Evolutionary conservation across 2,888 invertebrate genomes (phyloP), one percentile per base, ranked within the genome.

Genomic region (Oscheius onirici): DNA sequence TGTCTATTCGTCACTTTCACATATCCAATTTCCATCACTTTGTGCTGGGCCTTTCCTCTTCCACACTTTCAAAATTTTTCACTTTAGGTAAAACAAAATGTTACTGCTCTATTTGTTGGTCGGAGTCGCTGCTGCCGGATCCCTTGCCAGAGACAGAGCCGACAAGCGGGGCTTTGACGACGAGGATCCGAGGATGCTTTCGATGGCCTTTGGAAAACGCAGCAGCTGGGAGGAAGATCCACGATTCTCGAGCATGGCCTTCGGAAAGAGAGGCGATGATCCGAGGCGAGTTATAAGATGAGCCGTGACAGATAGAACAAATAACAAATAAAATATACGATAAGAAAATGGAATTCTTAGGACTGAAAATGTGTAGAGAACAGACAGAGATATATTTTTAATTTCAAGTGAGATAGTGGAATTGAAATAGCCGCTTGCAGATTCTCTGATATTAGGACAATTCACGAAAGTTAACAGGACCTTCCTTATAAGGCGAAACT

Each of bases 151-250:
- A 26, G 22, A 46, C 49, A 49, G 46, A 22, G 49, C 26, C 34
- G 49, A 44, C 22, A 63, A 63, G 49, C 44, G 49, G 46, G 22
- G 13, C 10, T 44, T 26, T 15, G 63, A 63, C 13, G 46, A 26
- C n/a, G 34, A 26, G n/a, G 54, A 63, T 26, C 63, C 63, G 10
- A 17, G 63, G 26, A n/a, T 63, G 46, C 22, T 49, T 5, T 49
- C 49, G 24, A 49, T 63, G 63, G 63, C 63, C 28, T 63, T 63
- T n/a, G 63, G 63, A 8, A 63, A 63, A 24, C 44, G 63, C 15
- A 28, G 26, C 44, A 46, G 26, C 8, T 49, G 8, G 40, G 58
- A 58, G 2, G 63, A 63, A 49, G 49, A 49, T 17, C 63, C 63
- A 24, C 46, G 63, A 28, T 49, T 63, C 49, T 26, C 49, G 3